Evolutionary conservation across 2,888 invertebrate species (phyloP), one percentile per base, ranked within the genome.

Genomic region (Opisthograptis luteolata): DNA sequence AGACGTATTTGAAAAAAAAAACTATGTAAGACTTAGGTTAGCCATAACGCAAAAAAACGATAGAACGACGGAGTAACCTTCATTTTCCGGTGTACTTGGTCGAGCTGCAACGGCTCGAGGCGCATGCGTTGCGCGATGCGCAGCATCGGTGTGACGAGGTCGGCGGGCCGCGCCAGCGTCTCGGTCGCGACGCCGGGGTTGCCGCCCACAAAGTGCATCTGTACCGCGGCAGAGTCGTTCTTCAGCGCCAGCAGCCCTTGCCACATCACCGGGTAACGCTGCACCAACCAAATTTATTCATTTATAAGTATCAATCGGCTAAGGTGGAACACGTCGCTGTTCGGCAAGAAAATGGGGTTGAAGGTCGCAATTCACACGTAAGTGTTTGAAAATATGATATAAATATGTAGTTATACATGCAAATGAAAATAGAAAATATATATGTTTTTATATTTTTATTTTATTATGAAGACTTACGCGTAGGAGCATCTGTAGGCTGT

Each of bases 131-230:
- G 99, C 1, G 97, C 97, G 72, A 99, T 98, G 65, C 98, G 94
- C 54, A 99, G 89, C 46, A 96, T 95, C 62, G 96, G 95, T 63
- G 96, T 95, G 39, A 95, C 94, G 47, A 96, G 96, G 78, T 97
- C 97, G 42, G 94, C 93, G 77, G 95, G 94, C 55, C 95, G 94
- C 34, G 98, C 97, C 74, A 99, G 91, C 55, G 98, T 97, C 70
- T 95, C 95, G 60, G 95, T 94, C 6, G 98, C 98, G 55, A 99
- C 96, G 66, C 93, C 92, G 6, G 96, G 95, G 91, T 97, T 98
- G 47, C 99, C 99, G 70, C 97, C 96, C 58, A 99, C 97, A 85
- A 97, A 98, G 91, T 99, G 98, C 99, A 99, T 99, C 91, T 99
- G 99, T 32, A 99, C 99, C 17, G 97, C 97, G 3, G 98, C 98